These are phyloP conservation scores for Monochamus saltuarius DNA, from an alignment of 1,140 invertebrate genomes.

Conservation along the genomic window DNA sequence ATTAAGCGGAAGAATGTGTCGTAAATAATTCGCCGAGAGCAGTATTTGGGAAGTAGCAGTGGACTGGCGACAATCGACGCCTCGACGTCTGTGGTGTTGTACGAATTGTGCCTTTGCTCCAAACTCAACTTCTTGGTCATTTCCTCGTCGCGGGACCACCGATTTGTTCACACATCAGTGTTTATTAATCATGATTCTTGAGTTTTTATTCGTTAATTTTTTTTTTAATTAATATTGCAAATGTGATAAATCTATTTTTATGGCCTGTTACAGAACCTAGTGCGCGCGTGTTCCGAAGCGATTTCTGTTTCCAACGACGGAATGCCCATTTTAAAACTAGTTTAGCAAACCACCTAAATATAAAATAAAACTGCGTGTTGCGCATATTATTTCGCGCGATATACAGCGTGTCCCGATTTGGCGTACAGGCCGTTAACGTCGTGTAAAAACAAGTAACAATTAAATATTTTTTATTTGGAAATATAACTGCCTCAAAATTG, in stretches of 20 bases:
- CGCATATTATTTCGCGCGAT: no score
- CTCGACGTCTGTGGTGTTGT: conserved; percentile 5
- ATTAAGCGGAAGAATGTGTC: no score
- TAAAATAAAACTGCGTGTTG: no score
- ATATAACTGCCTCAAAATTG: no score
- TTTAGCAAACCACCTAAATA: no score
- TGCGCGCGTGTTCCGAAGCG: not conserved
- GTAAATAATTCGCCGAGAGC: conserved; percentile 24
- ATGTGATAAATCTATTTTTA: conserved; percentile 28
- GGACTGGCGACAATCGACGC: conserved; percentile 25
- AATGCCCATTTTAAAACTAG: not conserved
- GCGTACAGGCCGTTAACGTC: no score
- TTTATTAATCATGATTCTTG: conserved; percentile 16
- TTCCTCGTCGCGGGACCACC: conserved; percentile 28
- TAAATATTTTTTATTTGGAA: no score
- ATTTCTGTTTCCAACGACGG: not conserved
- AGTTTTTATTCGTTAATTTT: conserved; percentile 10
- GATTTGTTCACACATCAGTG: conserved; percentile 13
- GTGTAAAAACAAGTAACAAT: no score
- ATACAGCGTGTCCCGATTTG: no score
- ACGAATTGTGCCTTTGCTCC: conserved; percentile 30
- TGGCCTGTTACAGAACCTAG: conserved; percentile 25
- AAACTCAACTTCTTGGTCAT: conserved; percentile 26
- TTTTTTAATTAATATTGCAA: conserved; percentile 22
- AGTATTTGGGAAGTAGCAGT: conserved; percentile 25